Conservation (phyloP, 1,140 invertebrate genomes). For the Muscidifurax raptorellus region DNA sequence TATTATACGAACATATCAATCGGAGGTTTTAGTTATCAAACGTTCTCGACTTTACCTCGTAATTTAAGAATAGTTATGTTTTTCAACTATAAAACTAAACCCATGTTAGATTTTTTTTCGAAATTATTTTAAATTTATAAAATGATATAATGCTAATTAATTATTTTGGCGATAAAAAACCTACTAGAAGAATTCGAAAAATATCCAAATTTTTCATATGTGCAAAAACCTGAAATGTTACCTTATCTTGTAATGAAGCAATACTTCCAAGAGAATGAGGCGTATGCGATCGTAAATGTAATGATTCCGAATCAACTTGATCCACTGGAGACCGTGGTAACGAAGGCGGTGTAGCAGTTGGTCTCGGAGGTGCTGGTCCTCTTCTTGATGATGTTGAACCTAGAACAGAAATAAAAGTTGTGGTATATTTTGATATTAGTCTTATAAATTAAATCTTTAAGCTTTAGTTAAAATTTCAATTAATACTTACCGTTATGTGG, state of each 20-base stretch:
- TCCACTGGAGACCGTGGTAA: constrained; percentile 76
- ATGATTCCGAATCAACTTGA: constrained; percentile 73
- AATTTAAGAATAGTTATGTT: constrained; percentile 48
- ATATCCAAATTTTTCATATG: constrained; percentile 45
- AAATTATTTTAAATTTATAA: too few relatives aligned
- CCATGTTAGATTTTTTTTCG: constrained; percentile 33
- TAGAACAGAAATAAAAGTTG: background rate
- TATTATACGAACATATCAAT: constrained; percentile 63
- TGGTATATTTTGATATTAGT: background rate
- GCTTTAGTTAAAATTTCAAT: background rate
- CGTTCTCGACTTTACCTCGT: background rate
- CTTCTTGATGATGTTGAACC: constrained; percentile 71
- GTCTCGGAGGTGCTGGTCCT: constrained; percentile 75
- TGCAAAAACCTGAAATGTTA: constrained; percentile 57
- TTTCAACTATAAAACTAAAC: too few relatives aligned
- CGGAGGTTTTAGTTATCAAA: background rate
- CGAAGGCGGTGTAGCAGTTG: constrained; percentile 76
- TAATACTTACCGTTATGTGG: constrained; percentile 73
- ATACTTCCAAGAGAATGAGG: constrained; percentile 83
- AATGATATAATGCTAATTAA: too few relatives aligned
- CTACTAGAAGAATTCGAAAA: background rate
- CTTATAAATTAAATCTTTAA: background rate
- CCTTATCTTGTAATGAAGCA: constrained; percentile 84
- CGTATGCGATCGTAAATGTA: constrained; percentile 79
- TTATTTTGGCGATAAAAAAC: too few relatives aligned